Evolutionary conservation across 2,113 vertebrate species (phyloP).

Genomic region (Hemicordylus capensis): DNA sequence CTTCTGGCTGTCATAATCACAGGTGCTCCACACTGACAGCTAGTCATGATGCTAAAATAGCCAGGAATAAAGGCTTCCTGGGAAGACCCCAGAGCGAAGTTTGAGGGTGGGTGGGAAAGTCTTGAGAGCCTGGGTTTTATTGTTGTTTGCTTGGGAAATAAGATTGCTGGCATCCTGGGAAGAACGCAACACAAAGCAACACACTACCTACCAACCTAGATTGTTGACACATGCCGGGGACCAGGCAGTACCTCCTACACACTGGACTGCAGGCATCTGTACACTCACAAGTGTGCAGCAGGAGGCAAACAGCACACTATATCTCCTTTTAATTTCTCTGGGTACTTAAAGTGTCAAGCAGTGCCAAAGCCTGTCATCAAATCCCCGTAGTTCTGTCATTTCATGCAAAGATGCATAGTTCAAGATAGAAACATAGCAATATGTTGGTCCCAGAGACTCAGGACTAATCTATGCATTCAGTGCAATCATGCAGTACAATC

Average conservation of each 20-base stretch:
- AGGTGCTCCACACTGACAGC: conserved; percentile 26
- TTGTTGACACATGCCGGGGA: conserved; percentile 9
- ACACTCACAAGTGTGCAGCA: background rate
- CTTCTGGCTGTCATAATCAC: background rate
- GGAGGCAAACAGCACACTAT: background rate
- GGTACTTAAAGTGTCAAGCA: conserved; percentile 5
- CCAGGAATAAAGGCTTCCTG: conserved; percentile 46
- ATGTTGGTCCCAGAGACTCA: background rate
- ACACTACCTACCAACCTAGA: conserved; percentile 5
- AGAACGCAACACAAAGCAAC: conserved; percentile 9
- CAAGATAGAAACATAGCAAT: background rate
- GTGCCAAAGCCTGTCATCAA: background rate
- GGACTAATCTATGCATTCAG: background rate
- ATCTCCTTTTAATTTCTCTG: background rate
- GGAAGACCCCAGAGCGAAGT: conserved; percentile 33
- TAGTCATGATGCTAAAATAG: conserved; percentile 43
- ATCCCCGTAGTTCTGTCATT: background rate
- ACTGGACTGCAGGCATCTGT: background rate
- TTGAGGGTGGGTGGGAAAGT: conserved; percentile 34
- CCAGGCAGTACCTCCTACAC: background rate
- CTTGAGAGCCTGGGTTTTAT: conserved; percentile 46
- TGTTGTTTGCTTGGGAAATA: conserved; percentile 46
- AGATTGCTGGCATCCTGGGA: conserved; percentile 18
- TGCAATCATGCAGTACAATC: background rate
- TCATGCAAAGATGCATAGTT: background rate